These are phyloP conservation scores for Charina bottae DNA, from an alignment of 2,113 vertebrate genomes.

Conservation along the genomic window DNA sequence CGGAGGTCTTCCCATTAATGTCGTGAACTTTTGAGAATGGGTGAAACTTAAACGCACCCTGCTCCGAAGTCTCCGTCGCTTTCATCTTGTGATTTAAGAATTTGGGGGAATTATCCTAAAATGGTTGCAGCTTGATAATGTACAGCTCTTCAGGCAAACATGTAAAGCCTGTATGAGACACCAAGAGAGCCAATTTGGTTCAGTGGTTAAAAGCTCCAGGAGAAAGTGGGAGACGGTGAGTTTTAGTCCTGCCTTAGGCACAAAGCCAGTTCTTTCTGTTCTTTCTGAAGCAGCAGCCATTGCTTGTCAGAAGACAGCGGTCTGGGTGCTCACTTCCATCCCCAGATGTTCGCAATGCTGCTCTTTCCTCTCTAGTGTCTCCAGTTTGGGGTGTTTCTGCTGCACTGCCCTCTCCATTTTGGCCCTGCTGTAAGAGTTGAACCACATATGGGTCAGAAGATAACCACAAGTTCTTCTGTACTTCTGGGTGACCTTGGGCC, in stretches of 20 bases:
- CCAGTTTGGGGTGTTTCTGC: background rate
- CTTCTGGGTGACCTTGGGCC: too few relatives aligned
- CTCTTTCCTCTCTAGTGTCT: too few relatives aligned
- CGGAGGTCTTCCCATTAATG: background rate
- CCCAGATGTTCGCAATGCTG: background rate
- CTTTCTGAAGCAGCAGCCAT: fast-evolving
- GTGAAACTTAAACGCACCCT: background rate
- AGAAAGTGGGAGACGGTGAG: background rate
- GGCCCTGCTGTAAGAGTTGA: background rate
- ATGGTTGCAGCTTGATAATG: background rate
- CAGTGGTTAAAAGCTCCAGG: too few relatives aligned
- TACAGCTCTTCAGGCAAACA: background rate
- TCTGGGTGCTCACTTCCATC: background rate
- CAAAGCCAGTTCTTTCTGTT: background rate
- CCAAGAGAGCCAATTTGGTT: background rate
- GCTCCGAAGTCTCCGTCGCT: background rate
- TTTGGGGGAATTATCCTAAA: background rate
- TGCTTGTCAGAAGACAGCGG: fast-evolving
- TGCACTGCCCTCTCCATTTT: background rate
- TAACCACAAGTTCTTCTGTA: background rate
- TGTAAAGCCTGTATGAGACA: background rate
- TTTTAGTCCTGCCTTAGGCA: background rate
- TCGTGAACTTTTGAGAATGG: background rate
- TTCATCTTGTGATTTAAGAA: background rate
- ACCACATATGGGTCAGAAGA: background rate